These are phyloP conservation scores for Mastomys natalensis DNA, from an alignment of 2,113 vertebrate species.

Conservation along the genomic window DNA sequence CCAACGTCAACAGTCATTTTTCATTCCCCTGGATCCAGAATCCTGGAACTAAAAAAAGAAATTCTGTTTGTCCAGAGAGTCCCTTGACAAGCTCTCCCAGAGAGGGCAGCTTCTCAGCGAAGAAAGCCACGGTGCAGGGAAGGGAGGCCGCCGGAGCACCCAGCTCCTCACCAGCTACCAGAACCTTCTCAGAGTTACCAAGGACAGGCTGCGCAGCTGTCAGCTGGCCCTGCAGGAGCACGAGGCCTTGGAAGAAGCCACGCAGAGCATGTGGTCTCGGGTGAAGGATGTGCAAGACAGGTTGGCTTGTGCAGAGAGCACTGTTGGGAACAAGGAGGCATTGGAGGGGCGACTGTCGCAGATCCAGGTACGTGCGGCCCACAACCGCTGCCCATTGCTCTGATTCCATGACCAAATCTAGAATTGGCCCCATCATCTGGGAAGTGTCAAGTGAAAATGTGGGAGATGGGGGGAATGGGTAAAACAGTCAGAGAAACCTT, in stretches of 20 bases:
- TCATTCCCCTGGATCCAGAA: neutral
- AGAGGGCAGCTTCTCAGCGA: slow-evolving; percentile 92
- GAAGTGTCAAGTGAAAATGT: neutral
- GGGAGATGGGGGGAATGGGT: neutral
- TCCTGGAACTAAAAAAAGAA: neutral
- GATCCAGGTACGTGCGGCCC: slow-evolving; percentile 90
- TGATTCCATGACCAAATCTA: rapidly evolving
- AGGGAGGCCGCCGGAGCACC: slow-evolving; percentile 88
- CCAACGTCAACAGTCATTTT: slow-evolving; percentile 14
- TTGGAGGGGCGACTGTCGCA: slow-evolving; percentile 91
- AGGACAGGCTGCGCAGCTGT: slow-evolving; percentile 90
- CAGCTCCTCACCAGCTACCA: slow-evolving; percentile 93
- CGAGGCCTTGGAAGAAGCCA: slow-evolving; percentile 93
- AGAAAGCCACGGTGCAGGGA: slow-evolving; percentile 89
- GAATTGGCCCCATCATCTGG: neutral
- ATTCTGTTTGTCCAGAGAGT: slow-evolving; percentile 87
- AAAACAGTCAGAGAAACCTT: neutral
- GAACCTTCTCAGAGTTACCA: slow-evolving; percentile 90
- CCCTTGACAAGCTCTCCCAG: slow-evolving; percentile 93
- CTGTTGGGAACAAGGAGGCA: slow-evolving; percentile 91
- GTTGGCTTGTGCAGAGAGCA: slow-evolving; percentile 91
- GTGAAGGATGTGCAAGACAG: slow-evolving; percentile 92
- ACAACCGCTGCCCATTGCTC: no score
- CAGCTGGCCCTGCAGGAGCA: slow-evolving; percentile 95
- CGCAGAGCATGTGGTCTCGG: slow-evolving; percentile 93